Evolutionary conservation across 2,113 vertebrate species (phyloP).

Genomic region (Phylloscopus whistleri): DNA sequence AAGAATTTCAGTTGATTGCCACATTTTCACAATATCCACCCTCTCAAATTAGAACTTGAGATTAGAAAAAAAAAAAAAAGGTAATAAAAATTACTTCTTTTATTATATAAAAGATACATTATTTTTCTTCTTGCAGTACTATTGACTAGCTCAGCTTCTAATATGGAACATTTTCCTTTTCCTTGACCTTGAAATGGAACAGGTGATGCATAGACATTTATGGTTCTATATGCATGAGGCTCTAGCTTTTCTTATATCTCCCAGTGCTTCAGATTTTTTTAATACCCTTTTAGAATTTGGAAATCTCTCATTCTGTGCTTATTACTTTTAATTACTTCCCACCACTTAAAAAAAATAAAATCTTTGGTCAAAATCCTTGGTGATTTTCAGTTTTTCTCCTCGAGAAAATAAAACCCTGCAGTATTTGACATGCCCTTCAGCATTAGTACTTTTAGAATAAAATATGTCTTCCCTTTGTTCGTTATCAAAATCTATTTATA

Average conservation of each 20-base stretch:
- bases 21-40: neutral
- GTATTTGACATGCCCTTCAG: constrained; percentile 45
- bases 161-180: neutral
- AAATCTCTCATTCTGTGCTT: neutral
- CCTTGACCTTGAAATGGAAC: neutral
- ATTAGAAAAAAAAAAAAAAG: neutral
- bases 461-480: constrained; percentile 40
- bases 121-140: neutral
- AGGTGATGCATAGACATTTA: neutral
- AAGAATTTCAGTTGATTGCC: neutral
- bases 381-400: neutral
- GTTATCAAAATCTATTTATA: constrained; percentile 37
- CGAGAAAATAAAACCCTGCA: neutral
- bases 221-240: neutral
- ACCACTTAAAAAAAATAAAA: neutral
- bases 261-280: neutral
- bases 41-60: neutral
- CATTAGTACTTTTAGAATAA: constrained; percentile 8
- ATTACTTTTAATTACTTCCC: constrained; percentile 27
- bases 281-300: neutral
- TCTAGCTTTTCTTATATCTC: neutral
- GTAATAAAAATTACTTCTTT: neutral
- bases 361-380: constrained; percentile 2
- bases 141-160: neutral
- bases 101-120: neutral